Evolutionary conservation across 2,888 invertebrate genomes (phyloP), one percentile per base, ranked within the genome.

Genomic region (Coenonympha glycerion): DNA sequence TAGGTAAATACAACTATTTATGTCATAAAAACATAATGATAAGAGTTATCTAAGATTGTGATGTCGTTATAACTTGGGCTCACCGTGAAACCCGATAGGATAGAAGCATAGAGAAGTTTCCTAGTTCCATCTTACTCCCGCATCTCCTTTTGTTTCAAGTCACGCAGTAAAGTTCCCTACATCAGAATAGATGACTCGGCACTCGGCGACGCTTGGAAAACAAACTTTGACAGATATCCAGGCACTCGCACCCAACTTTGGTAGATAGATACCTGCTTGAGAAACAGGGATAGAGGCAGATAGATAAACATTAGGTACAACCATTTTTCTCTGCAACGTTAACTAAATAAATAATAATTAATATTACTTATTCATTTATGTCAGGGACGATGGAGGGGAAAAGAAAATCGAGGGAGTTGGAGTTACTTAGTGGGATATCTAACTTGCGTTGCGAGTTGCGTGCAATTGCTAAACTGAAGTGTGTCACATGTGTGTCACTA

Each of bases 221-320:
- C 55, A 37, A 52, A 55, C 15, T 55, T 55, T 52, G 55, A 55
- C 49, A 55, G 55, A 55, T 55, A 52, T 47, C 49, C 52, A 46
- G 46, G 50, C 47, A 53, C 50, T 54, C 50, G 42, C 31, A 39
- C 34, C 39, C 39, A 47, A 53, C 39, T 50, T 53, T 28, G 22
- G 33, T 26, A 46, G 47, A 44, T 47, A 44, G 41, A 18, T 49
- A 31, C 22, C 49, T 49, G 40, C 46, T 46, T 49, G 44, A 31
- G 47, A 51, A 54, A 48, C 40, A 48, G 30, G 40, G 51, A 41
- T 28, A 52, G 42, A 55, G 41, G 36, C 47, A 48, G 41, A 19
- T n/a, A n/a, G n/a, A n/a, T n/a, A n/a, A n/a, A n/a, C n/a, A n/a
- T n/a, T n/a, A n/a, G n/a, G n/a, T n/a, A n/a, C n/a, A n/a, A 44